Conservation (phyloP, 1,140 invertebrate genomes). For the Proctacanthus coquilletti region DNA sequence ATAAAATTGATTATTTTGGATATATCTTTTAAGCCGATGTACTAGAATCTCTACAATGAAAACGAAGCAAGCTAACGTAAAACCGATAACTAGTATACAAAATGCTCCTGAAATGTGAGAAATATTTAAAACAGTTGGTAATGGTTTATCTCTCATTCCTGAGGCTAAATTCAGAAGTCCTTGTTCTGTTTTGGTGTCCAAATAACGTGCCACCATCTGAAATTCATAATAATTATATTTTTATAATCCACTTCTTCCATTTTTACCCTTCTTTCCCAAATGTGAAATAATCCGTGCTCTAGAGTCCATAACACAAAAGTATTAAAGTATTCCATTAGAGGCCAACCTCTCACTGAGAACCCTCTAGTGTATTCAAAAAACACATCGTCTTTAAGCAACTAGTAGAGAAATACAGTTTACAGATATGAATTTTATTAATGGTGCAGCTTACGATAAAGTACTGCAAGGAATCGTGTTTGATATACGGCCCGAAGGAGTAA, state of each 20-base stretch:
- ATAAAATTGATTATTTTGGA: no score
- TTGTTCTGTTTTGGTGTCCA: slow-evolving; percentile 19
- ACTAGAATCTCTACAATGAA: no score
- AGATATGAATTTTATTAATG: no score
- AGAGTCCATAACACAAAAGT: slow-evolving; percentile 17
- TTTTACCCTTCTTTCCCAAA: slow-evolving; percentile 17
- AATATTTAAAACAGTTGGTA: slow-evolving; percentile 15
- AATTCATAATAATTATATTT: slow-evolving; percentile 7
- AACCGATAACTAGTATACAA: slow-evolving; percentile 20
- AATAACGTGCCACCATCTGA: slow-evolving; percentile 8
- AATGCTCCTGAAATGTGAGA: slow-evolving; percentile 19
- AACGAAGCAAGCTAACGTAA: no score
- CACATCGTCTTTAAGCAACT: slow-evolving; percentile 15
- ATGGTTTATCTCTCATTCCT: slow-evolving; percentile 13
- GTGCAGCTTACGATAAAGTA: slow-evolving; percentile 14
- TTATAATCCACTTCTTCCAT: slow-evolving; percentile 8
- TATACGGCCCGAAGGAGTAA: slow-evolving; percentile 19
- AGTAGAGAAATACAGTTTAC: not conserved
- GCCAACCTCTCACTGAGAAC: slow-evolving; percentile 22
- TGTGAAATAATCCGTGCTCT: slow-evolving; percentile 17
- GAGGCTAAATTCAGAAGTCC: slow-evolving; percentile 15
- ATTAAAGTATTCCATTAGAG: slow-evolving; percentile 17
- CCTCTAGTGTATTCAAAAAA: slow-evolving; percentile 25
- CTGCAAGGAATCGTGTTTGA: slow-evolving; percentile 14
- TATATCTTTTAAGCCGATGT: no score